phyloP scores from a whole-genome alignment of 2,888 invertebrate species.

The Nemotelus pantherinus region DNA sequence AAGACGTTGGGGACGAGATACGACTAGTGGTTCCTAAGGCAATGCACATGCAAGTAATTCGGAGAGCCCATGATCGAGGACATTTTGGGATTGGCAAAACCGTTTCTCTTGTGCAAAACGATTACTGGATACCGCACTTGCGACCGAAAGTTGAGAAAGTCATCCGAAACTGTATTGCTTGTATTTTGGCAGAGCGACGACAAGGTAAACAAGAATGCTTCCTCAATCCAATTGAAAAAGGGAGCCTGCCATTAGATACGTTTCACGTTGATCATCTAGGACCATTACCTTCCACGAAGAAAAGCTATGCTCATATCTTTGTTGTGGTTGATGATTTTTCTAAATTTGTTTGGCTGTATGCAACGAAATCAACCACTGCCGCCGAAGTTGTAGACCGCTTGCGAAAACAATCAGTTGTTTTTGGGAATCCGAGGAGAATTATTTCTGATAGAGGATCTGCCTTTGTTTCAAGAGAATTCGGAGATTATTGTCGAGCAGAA shows the following conservation, averaged over 20 bases:
- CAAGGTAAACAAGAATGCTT: conserved; percentile 58
- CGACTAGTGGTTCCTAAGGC: conserved; percentile 47
- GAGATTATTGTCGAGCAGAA: conserved; percentile 1
- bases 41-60: conserved; percentile 45
- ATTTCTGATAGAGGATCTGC: conserved; percentile 59
- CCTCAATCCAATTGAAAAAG: conserved; percentile 44
- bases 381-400: conserved; percentile 57
- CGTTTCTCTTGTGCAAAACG: conserved; percentile 34
- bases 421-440: conserved; percentile 59
- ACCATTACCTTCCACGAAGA: conserved; percentile 52
- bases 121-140: conserved; percentile 41
- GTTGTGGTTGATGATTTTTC: conserved; percentile 58
- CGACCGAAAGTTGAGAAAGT: conserved; percentile 45
- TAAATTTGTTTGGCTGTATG: conserved; percentile 59
- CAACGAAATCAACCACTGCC: conserved; percentile 54
- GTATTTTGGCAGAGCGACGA: conserved; percentile 47
- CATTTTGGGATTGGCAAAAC: conserved; percentile 43
- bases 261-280: not conserved
- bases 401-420: conserved; percentile 54
- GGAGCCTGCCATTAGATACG: not conserved
- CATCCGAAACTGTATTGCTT: conserved; percentile 48
- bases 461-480: conserved; percentile 56
- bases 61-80: conserved; percentile 45
- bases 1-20: not conserved
- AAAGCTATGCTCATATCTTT: conserved; percentile 57